Evolutionary conservation across 2,797 vertebrate species (phyloP).

Genomic region (Phaenicophaeus curvirostris): DNA sequence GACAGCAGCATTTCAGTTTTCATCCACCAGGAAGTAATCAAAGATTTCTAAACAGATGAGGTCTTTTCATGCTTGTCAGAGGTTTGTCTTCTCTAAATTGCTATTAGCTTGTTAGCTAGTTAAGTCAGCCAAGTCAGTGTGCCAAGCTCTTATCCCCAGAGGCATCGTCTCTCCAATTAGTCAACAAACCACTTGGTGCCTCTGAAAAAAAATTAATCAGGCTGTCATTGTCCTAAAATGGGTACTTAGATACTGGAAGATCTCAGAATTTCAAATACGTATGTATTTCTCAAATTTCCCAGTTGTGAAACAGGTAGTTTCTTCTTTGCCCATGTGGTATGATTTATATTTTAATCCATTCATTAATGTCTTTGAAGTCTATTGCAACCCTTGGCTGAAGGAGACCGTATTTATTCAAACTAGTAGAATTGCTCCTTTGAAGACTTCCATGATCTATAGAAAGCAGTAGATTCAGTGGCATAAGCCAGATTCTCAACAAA

Average conservation of each 20-base stretch:
- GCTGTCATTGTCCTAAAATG: not conserved
- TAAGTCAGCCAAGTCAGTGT: conserved; percentile 53
- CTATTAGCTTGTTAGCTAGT: conserved; percentile 50
- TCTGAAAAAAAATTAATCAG: not conserved
- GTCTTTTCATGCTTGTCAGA: conserved; percentile 43
- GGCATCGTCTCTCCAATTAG: conserved; percentile 30
- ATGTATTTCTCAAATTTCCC: not conserved
- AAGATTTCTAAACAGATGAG: conserved; percentile 28
- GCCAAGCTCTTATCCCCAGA: conserved; percentile 45
- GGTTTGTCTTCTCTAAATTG: conserved; percentile 15
- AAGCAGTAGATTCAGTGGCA: not conserved
- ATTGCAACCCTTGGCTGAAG: not conserved
- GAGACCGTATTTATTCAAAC: not conserved
- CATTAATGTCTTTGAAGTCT: not conserved
- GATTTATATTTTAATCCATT: conserved; percentile 18
- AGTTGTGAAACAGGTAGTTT: not conserved
- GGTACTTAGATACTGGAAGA: not conserved
- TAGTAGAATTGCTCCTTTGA: not conserved
- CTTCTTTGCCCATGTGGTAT: not conserved
- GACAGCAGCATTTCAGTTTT: not conserved
- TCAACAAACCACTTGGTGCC: conserved; percentile 21
- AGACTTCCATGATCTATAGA: not conserved
- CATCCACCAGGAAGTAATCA: conserved; percentile 3
- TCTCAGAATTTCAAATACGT: not conserved
- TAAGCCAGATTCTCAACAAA: not conserved